phyloP scores from a whole-genome alignment of 2,113 vertebrate genomes.

The Festucalex cinctus region DNA sequence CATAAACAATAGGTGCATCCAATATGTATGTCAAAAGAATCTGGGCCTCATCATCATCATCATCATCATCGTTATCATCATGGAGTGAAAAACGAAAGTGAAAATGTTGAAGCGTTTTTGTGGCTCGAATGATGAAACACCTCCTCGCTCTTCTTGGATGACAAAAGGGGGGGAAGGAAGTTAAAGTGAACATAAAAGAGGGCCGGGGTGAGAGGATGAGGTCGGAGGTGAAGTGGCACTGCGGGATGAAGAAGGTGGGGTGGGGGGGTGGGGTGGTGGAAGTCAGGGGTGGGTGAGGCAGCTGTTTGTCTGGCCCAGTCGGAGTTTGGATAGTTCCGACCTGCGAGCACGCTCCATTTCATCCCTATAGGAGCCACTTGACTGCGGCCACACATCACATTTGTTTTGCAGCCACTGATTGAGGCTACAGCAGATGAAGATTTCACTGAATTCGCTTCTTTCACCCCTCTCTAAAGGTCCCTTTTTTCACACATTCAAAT shows the following conservation, averaged over 20 bases:
- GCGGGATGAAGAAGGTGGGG: conserved; percentile 45
- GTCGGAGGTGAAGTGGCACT: conserved; percentile 72
- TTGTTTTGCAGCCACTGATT: conserved; percentile 42
- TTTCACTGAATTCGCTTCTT: neutral
- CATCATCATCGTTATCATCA: neutral
- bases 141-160: conserved; percentile 48
- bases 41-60: neutral
- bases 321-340: conserved; percentile 59
- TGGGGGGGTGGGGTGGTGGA: conserved; percentile 59
- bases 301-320: conserved; percentile 71
- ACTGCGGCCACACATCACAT: conserved; percentile 53
- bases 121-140: conserved; percentile 51
- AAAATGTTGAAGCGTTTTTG: conserved; percentile 37
- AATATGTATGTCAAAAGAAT: neutral
- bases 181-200: conserved; percentile 69
- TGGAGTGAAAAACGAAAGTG: conserved; percentile 16
- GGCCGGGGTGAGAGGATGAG: conserved; percentile 63
- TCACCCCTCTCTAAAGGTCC: neutral
- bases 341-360: conserved; percentile 67
- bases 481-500: conserved; percentile 47
- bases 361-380: conserved; percentile 60
- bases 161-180: conserved; percentile 65
- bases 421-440: conserved; percentile 1
- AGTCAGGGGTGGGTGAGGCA: conserved; percentile 53
- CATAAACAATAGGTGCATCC: neutral